Conservation (phyloP, 2,113 vertebrate genomes). For the Oryzias celebensis region DNA sequence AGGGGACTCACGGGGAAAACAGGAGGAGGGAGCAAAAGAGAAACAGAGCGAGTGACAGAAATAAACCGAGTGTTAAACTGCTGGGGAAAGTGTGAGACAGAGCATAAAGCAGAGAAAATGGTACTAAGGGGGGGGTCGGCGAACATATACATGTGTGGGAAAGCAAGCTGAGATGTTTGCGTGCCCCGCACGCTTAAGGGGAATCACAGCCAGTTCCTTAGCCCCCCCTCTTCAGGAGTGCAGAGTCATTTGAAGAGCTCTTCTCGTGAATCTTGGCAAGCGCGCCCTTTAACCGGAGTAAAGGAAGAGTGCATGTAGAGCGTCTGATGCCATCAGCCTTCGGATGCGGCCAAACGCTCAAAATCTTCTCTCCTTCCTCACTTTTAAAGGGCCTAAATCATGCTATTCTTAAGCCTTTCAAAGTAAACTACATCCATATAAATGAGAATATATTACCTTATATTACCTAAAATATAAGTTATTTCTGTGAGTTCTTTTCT, state of each 20-base stretch:
- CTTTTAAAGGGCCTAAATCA: background rate
- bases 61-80: conserved; percentile 53
- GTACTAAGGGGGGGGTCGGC: conserved; percentile 15
- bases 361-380: conserved; percentile 7
- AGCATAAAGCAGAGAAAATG: conserved; percentile 34
- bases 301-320: conserved; percentile 58
- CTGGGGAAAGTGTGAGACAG: conserved; percentile 41
- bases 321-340: conserved; percentile 63
- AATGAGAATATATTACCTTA: too few species aligned
- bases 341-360: conserved; percentile 33
- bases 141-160: conserved; percentile 28
- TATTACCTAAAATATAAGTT: too few species aligned
- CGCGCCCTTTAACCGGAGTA: conserved; percentile 61
- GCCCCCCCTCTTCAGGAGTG: conserved; percentile 17
- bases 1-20: conserved; percentile 7
- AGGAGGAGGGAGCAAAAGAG: conserved; percentile 23
- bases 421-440: conserved; percentile 1
- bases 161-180: conserved; percentile 54
- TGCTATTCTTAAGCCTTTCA: too few species aligned
- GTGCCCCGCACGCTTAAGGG: conserved; percentile 52
- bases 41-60: conserved; percentile 49
- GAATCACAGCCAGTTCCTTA: conserved; percentile 37
- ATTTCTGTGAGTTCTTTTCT: too few species aligned
- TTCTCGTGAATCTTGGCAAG: conserved; percentile 66
- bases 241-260: conserved; percentile 46